These are phyloP conservation scores for Phaedon cochleariae DNA, from an alignment of 2,888 invertebrate genomes.

Conservation along the genomic window DNA sequence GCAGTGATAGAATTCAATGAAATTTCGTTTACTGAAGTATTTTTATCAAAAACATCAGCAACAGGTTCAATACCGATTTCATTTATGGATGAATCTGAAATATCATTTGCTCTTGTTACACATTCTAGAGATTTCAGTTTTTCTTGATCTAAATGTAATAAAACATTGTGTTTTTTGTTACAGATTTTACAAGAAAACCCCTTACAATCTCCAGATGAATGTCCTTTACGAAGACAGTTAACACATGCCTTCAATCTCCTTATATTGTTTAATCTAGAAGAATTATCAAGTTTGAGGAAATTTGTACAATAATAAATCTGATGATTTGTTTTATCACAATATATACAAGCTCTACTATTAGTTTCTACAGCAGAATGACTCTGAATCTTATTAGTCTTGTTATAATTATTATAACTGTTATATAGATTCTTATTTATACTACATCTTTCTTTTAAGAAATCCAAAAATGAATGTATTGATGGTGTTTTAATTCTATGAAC, in stretches of 20 bases:
- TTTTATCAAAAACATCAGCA: background rate
- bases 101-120: background rate
- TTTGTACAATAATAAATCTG: background rate
- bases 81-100: background rate
- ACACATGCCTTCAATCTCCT: background rate
- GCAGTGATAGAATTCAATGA: constrained; percentile 2
- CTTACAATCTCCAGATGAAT: constrained; percentile 9
- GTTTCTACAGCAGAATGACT: constrained; percentile 5
- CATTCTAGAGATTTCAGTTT: background rate
- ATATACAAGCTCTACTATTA: constrained; percentile 1
- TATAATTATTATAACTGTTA: background rate
- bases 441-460: constrained; percentile 11
- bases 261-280: background rate
- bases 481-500: constrained; percentile 8
- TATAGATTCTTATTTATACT: constrained; percentile 6
- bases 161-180: constrained; percentile 16
- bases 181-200: constrained; percentile 14
- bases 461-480: constrained; percentile 3
- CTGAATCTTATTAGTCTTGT: background rate
- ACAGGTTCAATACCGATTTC: no score
- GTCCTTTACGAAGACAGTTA: constrained; percentile 12
- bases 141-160: background rate
- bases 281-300: background rate
- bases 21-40: background rate
- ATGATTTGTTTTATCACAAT: constrained; percentile 2